Conservation (phyloP, 2,797 vertebrate species). For the Anableps anableps region DNA sequence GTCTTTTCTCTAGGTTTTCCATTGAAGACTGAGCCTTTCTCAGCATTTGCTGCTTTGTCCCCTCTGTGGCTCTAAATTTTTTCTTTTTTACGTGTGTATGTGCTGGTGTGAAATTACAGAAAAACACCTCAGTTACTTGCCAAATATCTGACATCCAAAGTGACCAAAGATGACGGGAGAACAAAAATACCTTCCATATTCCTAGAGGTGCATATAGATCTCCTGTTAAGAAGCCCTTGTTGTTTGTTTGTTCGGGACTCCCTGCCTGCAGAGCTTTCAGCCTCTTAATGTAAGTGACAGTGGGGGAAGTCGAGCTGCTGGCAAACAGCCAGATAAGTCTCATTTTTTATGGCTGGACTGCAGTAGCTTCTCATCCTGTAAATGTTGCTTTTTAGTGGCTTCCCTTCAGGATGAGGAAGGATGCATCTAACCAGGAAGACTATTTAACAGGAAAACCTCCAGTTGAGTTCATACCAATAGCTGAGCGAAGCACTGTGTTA, state of each 20-base stretch:
- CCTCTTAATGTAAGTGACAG: conserved; percentile 71
- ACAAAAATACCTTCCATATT: conserved; percentile 1
- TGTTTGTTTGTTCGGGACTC: conserved; percentile 51
- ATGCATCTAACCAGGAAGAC: conserved; percentile 24
- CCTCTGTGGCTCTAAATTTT: not conserved
- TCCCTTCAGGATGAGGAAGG: conserved; percentile 6
- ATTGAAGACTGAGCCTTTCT: conserved; percentile 1
- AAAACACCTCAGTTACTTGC: conserved; percentile 23
- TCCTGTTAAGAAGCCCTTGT: conserved; percentile 28
- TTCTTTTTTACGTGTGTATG: not conserved
- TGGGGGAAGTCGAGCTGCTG: conserved; percentile 61
- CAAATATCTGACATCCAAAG: not conserved
- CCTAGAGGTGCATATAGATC: conserved; percentile 1
- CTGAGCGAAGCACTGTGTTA: conserved; percentile 27
- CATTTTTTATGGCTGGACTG: conserved; percentile 42
- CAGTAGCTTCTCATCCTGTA: conserved; percentile 32
- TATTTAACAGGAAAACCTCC: conserved; percentile 35
- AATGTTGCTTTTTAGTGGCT: conserved; percentile 41
- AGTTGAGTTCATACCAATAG: conserved; percentile 42
- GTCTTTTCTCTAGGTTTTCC: too few relatives aligned
- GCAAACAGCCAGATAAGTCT: conserved; percentile 51
- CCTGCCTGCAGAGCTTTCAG: conserved; percentile 51
- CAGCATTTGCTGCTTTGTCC: conserved; percentile 6
- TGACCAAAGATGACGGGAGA: conserved; percentile 18
- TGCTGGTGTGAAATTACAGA: conserved; percentile 20